phyloP scores from a whole-genome alignment of 2,797 vertebrate species.

The Ispidina lecontei region DNA sequence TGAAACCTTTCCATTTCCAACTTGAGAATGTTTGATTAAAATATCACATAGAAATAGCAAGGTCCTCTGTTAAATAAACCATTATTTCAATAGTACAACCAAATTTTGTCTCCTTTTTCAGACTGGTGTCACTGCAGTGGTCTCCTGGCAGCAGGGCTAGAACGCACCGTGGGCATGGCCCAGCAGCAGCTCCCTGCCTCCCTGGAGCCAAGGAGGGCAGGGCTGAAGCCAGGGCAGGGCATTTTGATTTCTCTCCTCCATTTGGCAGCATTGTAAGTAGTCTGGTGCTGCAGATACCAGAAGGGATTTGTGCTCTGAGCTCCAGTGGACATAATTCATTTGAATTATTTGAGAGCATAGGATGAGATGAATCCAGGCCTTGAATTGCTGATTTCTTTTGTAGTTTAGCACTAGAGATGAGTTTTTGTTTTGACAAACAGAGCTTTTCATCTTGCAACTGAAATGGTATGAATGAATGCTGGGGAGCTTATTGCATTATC shows the following conservation, averaged over 20 bases:
- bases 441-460: not conserved
- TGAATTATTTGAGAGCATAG: not conserved
- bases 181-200: not conserved
- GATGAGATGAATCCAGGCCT: not conserved
- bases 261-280: not conserved
- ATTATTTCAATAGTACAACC: not conserved
- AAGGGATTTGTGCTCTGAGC: not conserved
- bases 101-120: not conserved
- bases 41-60: conserved; percentile 6
- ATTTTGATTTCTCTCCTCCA: not conserved
- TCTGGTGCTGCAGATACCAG: not conserved
- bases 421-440: not conserved
- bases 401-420: not conserved
- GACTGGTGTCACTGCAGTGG: not conserved
- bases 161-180: not conserved
- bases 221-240: not conserved
- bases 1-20: conserved; percentile 13
- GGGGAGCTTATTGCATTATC: not conserved
- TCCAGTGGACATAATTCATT: not conserved
- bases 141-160: rapidly evolving
- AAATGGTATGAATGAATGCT: not conserved
- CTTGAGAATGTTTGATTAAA: conserved; percentile 38
- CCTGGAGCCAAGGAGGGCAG: not conserved
- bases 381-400: not conserved
- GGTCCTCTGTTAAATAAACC: not conserved